Evolutionary conservation across 2,888 invertebrate genomes (phyloP).

Genomic region (Drosophila kanekoi): DNA sequence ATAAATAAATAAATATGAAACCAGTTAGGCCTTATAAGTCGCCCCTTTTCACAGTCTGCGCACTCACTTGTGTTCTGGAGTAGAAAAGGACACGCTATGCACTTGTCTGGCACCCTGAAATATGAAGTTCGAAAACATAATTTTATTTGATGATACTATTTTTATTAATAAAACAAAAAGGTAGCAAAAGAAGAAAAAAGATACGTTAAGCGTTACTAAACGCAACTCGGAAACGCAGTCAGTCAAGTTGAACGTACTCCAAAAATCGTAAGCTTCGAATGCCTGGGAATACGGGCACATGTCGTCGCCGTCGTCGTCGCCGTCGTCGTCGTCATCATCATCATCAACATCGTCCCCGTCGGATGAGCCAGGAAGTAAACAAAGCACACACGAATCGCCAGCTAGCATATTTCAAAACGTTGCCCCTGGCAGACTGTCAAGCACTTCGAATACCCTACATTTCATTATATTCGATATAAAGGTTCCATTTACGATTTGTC

Average conservation of each 20-base stretch:
- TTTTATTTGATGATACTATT: slow-evolving; percentile 67
- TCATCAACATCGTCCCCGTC: slow-evolving; percentile 27
- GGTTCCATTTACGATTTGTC: too few relatives aligned
- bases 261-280: slow-evolving; percentile 63
- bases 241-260: slow-evolving; percentile 79
- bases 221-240: slow-evolving; percentile 72
- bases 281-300: slow-evolving; percentile 72
- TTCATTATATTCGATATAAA: neutral
- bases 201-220: slow-evolving; percentile 54
- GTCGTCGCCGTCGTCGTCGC: slow-evolving; percentile 36
- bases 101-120: slow-evolving; percentile 72
- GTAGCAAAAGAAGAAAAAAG: slow-evolving; percentile 12
- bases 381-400: slow-evolving; percentile 51
- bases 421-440: neutral
- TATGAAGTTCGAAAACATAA: slow-evolving; percentile 81
- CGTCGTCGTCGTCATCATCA: slow-evolving; percentile 9
- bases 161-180: slow-evolving; percentile 55
- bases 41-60: slow-evolving; percentile 17
- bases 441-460: slow-evolving; percentile 27
- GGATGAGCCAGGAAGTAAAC: slow-evolving; percentile 78
- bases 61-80: slow-evolving; percentile 50
- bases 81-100: slow-evolving; percentile 68
- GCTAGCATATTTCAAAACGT: slow-evolving; percentile 7
- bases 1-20: slow-evolving; percentile 26
- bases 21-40: slow-evolving; percentile 25